These are phyloP conservation scores for Eretmocerus hayati DNA, from an alignment of 2,888 invertebrate species.

Conservation along the genomic window DNA sequence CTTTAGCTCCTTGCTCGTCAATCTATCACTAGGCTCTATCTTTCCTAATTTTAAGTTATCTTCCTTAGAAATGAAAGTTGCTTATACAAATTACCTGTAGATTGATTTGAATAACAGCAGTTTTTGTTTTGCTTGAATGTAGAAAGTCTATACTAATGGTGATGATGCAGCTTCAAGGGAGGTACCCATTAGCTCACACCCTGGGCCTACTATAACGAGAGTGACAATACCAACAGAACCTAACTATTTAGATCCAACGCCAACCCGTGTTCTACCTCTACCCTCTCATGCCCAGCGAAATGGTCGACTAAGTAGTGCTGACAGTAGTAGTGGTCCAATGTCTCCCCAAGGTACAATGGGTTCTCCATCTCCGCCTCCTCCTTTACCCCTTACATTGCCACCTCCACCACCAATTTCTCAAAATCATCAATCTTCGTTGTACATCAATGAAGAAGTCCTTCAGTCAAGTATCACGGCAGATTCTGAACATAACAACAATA, in stretches of 20 bases:
- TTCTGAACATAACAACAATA: constrained; percentile 51
- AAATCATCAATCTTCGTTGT: constrained; percentile 44
- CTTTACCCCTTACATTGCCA: constrained; percentile 35
- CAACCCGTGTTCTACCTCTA: constrained; percentile 35
- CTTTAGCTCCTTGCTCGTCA: no score
- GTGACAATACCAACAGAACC: constrained; percentile 45
- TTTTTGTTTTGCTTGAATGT: neutral
- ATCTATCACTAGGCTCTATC: no score
- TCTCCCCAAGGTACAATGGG: constrained; percentile 46
- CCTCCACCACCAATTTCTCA: constrained; percentile 37
- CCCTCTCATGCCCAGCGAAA: constrained; percentile 40
- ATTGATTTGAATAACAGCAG: neutral
- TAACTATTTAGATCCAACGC: constrained; percentile 50
- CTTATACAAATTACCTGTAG: no score
- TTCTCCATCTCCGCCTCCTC: constrained; percentile 44
- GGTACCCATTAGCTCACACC: constrained; percentile 37
- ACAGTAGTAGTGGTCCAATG: constrained; percentile 46
- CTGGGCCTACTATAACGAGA: constrained; percentile 45
- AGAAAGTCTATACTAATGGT: constrained; percentile 40
- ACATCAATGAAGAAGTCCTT: constrained; percentile 41
- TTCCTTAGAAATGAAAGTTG: no score
- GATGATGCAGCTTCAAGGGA: constrained; percentile 44
- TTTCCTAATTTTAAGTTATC: no score
- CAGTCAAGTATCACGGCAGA: constrained; percentile 35
- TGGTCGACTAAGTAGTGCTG: constrained; percentile 43